Percentiles rank a stretch among this genome's conserved stretches.
Conservation (phyloP, 2,797 vertebrate genomes). For the Cuculus canorus region DNA sequence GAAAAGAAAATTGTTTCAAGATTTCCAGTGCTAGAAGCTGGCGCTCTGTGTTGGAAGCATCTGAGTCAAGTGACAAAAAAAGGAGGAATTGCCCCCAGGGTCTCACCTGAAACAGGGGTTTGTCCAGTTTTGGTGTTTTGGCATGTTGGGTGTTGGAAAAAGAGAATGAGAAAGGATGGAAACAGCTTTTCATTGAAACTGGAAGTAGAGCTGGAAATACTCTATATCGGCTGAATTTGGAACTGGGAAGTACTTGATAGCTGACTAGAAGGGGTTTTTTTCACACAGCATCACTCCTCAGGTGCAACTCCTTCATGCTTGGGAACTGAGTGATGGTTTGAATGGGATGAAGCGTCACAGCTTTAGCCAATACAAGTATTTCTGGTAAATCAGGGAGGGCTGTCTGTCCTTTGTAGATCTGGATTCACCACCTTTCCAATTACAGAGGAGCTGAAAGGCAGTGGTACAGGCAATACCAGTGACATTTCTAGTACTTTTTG, state of each 20-base stretch:
- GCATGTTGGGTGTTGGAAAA: not conserved
- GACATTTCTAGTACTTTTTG: not conserved
- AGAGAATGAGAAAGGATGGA: not conserved
- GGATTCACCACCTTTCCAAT: constrained; percentile 10
- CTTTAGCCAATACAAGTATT: not conserved
- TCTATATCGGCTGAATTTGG: not conserved
- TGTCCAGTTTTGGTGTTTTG: not conserved
- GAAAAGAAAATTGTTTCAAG: not conserved
- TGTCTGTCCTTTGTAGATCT: not conserved
- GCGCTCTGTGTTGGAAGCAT: not conserved
- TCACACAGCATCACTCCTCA: not conserved
- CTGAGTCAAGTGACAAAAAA: not conserved
- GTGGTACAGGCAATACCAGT: not conserved
- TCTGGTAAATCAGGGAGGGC: not conserved
- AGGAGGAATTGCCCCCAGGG: not conserved
- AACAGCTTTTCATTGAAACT: not conserved
- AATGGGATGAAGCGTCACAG: not conserved
- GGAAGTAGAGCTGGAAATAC: not conserved
- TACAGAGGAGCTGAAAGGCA: not conserved
- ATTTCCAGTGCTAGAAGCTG: not conserved
- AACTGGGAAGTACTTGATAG: not conserved
- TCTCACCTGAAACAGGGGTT: not conserved
- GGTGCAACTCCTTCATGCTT: not conserved
- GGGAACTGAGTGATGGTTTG: not conserved
- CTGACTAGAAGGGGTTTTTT: not conserved